Percentiles rank a stretch among this genome's conserved stretches.
phyloP scores from a whole-genome alignment of 2,888 invertebrate genomes.

The Philonicus albiceps region DNA sequence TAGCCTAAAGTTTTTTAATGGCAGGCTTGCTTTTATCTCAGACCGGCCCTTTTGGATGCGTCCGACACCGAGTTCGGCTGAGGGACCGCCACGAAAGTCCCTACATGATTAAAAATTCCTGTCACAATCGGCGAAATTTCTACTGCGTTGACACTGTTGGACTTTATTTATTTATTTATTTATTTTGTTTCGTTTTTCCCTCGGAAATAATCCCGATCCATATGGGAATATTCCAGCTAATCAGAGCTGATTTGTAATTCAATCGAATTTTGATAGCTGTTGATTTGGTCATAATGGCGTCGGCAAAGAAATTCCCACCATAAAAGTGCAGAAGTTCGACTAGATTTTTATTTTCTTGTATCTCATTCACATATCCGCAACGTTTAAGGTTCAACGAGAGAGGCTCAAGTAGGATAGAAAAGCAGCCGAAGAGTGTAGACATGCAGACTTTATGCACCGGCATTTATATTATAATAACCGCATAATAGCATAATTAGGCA shows the following conservation, averaged over 20 bases:
- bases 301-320: constrained; percentile 5
- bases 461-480: constrained; percentile 35
- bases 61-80: not conserved
- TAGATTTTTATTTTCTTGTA: not conserved
- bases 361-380: not conserved
- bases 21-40: constrained; percentile 4
- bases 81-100: not conserved
- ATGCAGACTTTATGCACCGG: not conserved
- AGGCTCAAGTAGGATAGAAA: not conserved
- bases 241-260: constrained; percentile 19
- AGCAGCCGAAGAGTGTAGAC: not conserved
- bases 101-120: not conserved
- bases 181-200: too few relatives aligned
- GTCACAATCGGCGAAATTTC: constrained; percentile 27
- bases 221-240: not conserved
- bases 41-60: not conserved
- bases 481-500: constrained; percentile 36
- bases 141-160: not conserved
- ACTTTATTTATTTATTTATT: not conserved
- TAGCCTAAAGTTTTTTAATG: not conserved
- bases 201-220: not conserved
- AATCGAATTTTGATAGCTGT: constrained; percentile 22
- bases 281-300: not conserved
- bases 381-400: not conserved
- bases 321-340: not conserved